These are phyloP conservation scores for Natator depressus DNA, from an alignment of 2,113 vertebrate species.

Conservation along the genomic window DNA sequence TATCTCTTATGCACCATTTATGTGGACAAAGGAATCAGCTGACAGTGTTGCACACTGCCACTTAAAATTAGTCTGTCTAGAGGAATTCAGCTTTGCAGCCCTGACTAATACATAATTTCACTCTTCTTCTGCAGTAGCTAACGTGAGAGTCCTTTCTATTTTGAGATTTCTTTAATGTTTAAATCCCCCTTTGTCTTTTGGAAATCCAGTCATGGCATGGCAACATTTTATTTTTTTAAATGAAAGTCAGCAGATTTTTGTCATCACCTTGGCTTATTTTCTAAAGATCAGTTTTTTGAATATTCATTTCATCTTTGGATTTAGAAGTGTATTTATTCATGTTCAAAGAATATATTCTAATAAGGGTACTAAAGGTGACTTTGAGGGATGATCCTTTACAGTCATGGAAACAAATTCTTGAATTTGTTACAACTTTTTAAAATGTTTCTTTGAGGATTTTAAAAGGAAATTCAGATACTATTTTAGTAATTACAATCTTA, in stretches of 20 bases:
- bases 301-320: slow-evolving; percentile 51
- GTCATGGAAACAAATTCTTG: slow-evolving; percentile 37
- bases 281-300: slow-evolving; percentile 47
- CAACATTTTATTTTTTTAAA: slow-evolving; percentile 2
- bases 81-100: slow-evolving; percentile 59
- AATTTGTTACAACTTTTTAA: slow-evolving; percentile 43
- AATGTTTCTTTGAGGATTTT: slow-evolving; percentile 14
- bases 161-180: slow-evolving; percentile 69
- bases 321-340: slow-evolving; percentile 52
- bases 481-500: background rate
- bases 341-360: slow-evolving; percentile 53
- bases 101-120: slow-evolving; percentile 68
- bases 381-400: slow-evolving; percentile 50
- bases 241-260: slow-evolving; percentile 32
- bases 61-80: slow-evolving; percentile 55
- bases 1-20: slow-evolving; percentile 24
- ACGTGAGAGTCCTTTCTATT: slow-evolving; percentile 68
- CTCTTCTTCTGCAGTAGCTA: slow-evolving; percentile 57
- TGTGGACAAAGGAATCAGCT: slow-evolving; percentile 38
- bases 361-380: slow-evolving; percentile 54
- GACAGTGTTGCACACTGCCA: background rate
- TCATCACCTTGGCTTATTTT: slow-evolving; percentile 17
- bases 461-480: slow-evolving; percentile 6
- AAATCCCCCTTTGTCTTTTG: slow-evolving; percentile 68
- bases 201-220: slow-evolving; percentile 51